These are phyloP conservation scores for Anguilla marmorata DNA, from an alignment of 2,797 vertebrate genomes.

Conservation along the genomic window DNA sequence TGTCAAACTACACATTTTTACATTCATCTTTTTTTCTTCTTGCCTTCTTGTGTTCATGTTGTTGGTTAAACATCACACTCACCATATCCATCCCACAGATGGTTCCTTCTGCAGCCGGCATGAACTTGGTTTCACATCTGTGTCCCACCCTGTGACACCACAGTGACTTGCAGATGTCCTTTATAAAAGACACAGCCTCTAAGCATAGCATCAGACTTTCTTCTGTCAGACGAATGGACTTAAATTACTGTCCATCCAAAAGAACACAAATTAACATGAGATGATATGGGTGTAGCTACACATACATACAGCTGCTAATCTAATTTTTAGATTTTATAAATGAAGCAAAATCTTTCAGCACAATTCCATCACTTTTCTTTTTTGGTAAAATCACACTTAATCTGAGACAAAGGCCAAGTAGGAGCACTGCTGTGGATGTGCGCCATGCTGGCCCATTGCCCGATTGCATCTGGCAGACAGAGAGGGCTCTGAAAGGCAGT, in stretches of 20 bases:
- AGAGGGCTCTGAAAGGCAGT: conserved; percentile 32
- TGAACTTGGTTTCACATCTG: conserved; percentile 97
- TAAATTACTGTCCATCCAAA: background rate
- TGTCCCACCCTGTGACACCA: conserved; percentile 95
- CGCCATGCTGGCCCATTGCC: conserved; percentile 58
- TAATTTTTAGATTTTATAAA: conserved; percentile 60
- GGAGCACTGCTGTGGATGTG: conserved; percentile 30
- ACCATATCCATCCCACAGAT: conserved; percentile 92
- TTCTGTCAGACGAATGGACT: background rate
- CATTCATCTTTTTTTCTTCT: conserved; percentile 50
- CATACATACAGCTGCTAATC: background rate
- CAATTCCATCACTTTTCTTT: conserved; percentile 52
- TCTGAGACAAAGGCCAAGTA: conserved; percentile 41
- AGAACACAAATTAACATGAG: too few species aligned
- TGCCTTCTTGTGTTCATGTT: background rate
- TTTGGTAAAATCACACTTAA: conserved; percentile 31
- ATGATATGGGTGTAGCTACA: background rate
- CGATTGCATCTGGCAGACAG: conserved; percentile 57
- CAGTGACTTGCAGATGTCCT: conserved; percentile 98
- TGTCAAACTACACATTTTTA: conserved; percentile 51
- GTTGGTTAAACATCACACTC: conserved; percentile 56
- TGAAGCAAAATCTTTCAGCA: conserved; percentile 47
- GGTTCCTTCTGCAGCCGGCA: conserved; percentile 97
- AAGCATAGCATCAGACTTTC: background rate
- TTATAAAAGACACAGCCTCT: conserved; percentile 48